Base-by-base conservation (phyloP, 2,113 vertebrate species). In the Synchiropus splendidus region DNA sequence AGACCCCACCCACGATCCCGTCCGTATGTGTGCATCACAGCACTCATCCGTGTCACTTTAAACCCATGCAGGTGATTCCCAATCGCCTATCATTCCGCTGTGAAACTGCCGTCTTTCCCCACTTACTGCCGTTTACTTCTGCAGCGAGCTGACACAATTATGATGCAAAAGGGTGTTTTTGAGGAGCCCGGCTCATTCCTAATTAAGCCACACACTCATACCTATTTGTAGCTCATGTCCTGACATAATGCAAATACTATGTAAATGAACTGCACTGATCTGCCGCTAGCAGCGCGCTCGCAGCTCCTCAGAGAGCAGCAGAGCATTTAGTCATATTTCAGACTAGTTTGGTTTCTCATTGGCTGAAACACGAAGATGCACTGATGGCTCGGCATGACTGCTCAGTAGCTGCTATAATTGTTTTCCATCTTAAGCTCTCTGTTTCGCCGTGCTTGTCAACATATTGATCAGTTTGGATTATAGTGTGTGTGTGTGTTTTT, bases 211-310 rank as follows among this genome's bases (percentile, higher is more conserved):
- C 79, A 82, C 77, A 82, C 74, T 81, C 80, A 71, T 80, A 83
- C 80, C 81, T 86, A 83, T 84, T 83, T 84, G 84, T 86, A 83
- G 77, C 80, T 78, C 74, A 74, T 74, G 78, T 84, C 80, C 80
- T 82, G 76, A 84, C 81, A 79, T 82, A 79, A 86, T 85, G 83
- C 81, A 82, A 83, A 83, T 84, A 58, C 67, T 73, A 85, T 85
- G 82, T 67, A 85, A 86, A 85, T 85, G 31, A 72, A 66, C 70
- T 78, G 70, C 78, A 84, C 78, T 82, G 74, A 85, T 85, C 79
- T 76, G 67, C 67, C 64, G 67, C 72, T 72, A 69, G 82, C 79
- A 63, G 54, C 72, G 64, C 69, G 57, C 70, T 76, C 79, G 18
- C 54, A 64, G 74, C 70, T 81, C 79, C 79, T 67, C 18, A 16